Base-by-base conservation (phyloP, 2,888 invertebrate species). In the Lepidocyrtoides sp. region DNA sequence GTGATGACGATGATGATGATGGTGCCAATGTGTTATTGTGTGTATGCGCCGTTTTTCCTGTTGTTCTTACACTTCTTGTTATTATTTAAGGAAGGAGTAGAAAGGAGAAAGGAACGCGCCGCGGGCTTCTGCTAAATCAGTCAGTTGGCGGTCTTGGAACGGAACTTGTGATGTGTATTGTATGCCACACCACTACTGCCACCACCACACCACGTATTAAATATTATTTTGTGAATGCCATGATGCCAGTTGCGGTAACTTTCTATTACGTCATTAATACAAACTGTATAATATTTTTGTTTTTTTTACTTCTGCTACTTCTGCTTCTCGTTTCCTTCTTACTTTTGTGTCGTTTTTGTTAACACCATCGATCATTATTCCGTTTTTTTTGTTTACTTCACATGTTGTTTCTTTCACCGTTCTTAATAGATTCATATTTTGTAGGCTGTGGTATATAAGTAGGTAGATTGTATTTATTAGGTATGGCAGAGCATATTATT, bases 41-140 rank as follows among this genome's bases (percentile, higher is more conserved):
- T 54, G 17, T 54, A 44, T 20, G 48, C 29, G n/a, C 17, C 69
- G 26, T 75, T 72, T 57, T 75, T 75, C 48, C 2, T 75, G 75
- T 48, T 75, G 75, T 48, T 75, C 26, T 44, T 48, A 75, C 75
- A 75, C 75, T 75, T 66, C 32, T 5, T 23, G 23, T 23, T 60
- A 3, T 72, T 75, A 75, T 75, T 75, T 48, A 75, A 75, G 75
- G 75, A 75, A 44, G 26, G 66, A 36, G 36, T 36, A 36, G 36
- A 4, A 57, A 29, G 26, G 14, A 82, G 41, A 8, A 72, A 54
- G 5, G 12, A 72, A 48, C 51, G 69, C 84, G 54, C 85, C 66
- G 23, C 85, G 72, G 85, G 85, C 54, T 72, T 75, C 48, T 72
- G 29, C 51, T 54, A 85, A 85, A 85, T 85, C 66, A 85, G 69